Percentiles rank a stretch among this genome's conserved stretches.
These are phyloP conservation scores for Blastobasis adustella DNA, from an alignment of 2,888 invertebrate species.

Conservation along the genomic window DNA sequence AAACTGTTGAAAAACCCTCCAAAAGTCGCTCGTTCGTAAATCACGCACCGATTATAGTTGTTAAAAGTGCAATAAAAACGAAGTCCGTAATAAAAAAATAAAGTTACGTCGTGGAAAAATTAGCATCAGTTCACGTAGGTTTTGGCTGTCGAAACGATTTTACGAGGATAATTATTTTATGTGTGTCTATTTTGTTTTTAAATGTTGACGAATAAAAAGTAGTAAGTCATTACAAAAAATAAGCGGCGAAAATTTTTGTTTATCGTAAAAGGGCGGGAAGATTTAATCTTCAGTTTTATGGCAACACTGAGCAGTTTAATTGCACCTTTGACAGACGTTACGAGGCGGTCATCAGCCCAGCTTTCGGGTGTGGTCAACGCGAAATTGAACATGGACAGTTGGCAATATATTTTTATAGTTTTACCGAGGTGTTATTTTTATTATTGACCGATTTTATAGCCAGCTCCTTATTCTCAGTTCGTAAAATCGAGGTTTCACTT, in stretches of 20 bases:
- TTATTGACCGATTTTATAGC: slow-evolving; percentile 43
- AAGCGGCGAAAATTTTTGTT: slow-evolving; percentile 20
- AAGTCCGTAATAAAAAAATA: background rate
- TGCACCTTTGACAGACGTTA: slow-evolving; percentile 70
- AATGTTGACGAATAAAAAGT: too few species aligned
- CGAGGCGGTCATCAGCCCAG: slow-evolving; percentile 45
- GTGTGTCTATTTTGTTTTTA: too few species aligned
- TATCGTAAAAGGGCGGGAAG: slow-evolving; percentile 40
- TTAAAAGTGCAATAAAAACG: slow-evolving; percentile 38
- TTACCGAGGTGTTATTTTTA: slow-evolving; percentile 61
- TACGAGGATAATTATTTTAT: too few species aligned
- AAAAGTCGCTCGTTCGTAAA: slow-evolving; percentile 37
- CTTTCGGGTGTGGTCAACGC: slow-evolving; percentile 62
- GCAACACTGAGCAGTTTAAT: slow-evolving; percentile 65
- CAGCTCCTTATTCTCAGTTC: slow-evolving; percentile 9
- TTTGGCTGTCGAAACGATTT: too few species aligned
- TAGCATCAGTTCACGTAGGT: too few species aligned
- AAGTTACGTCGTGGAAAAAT: too few species aligned
- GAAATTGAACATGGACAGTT: slow-evolving; percentile 55
- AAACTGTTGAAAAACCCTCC: slow-evolving; percentile 27
- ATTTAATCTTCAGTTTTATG: slow-evolving; percentile 58
- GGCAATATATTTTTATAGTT: slow-evolving; percentile 65
- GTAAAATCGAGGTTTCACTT: too few species aligned
- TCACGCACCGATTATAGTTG: slow-evolving; percentile 38
- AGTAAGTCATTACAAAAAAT: too few species aligned